A percentile compares a stretch with the other conserved stretches of the same genome.
phyloP scores from a whole-genome alignment of 2,888 invertebrate species.

The Platynereis dumerilii region DNA sequence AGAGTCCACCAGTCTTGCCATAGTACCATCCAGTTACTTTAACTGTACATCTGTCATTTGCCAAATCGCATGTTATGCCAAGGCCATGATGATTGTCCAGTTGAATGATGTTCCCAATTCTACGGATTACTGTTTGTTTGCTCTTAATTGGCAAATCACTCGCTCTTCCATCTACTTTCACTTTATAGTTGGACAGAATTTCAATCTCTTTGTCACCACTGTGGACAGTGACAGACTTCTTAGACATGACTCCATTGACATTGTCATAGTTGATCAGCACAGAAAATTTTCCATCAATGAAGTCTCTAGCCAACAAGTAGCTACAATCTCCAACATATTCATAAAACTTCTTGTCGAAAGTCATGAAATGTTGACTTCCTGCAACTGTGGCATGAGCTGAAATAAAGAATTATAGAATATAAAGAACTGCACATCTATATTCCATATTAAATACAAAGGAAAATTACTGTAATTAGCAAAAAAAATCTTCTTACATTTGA shows the following conservation, averaged over 20 bases:
- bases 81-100: conserved; percentile 67
- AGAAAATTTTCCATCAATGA: conserved; percentile 81
- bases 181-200: conserved; percentile 43
- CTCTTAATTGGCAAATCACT: conserved; percentile 74
- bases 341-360: conserved; percentile 83
- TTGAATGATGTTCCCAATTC: conserved; percentile 58
- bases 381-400: conserved; percentile 83
- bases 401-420: background rate
- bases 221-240: conserved; percentile 50
- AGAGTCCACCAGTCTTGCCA: conserved; percentile 83
- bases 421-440: too few species aligned
- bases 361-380: conserved; percentile 81
- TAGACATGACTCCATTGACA: conserved; percentile 36
- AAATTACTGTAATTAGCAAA: too few species aligned
- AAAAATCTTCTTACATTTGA: conserved; percentile 28
- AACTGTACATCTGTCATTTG: conserved; percentile 72
- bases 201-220: conserved; percentile 50
- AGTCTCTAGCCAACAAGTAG: conserved; percentile 84
- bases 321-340: conserved; percentile 78
- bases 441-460: too few species aligned
- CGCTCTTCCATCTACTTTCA: conserved; percentile 63
- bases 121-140: conserved; percentile 57
- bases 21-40: conserved; percentile 87
- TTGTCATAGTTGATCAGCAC: conserved; percentile 75
- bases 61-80: conserved; percentile 61